Conservation (phyloP, 2,888 invertebrate genomes). For the Anodontia alba region DNA sequence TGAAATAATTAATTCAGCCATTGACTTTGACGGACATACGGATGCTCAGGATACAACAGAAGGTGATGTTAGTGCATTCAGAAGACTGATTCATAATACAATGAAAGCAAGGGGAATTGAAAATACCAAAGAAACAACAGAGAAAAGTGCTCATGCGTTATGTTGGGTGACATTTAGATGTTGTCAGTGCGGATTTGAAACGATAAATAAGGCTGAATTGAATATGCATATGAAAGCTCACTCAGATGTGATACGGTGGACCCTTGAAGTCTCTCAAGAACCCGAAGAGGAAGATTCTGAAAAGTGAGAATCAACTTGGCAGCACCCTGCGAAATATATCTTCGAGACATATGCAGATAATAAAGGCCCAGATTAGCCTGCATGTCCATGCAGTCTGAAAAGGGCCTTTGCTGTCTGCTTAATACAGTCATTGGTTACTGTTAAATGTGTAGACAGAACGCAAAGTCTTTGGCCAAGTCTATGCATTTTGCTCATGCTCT, state of each 20-base stretch:
- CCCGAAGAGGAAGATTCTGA: neutral
- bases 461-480: too few species aligned
- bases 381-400: too few species aligned
- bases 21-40: constrained; percentile 79
- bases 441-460: too few species aligned
- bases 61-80: constrained; percentile 58
- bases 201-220: constrained; percentile 80
- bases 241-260: constrained; percentile 81
- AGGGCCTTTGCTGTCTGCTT: too few species aligned
- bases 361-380: too few species aligned
- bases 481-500: too few species aligned
- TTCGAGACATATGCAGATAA: too few species aligned
- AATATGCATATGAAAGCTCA: constrained; percentile 82
- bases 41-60: constrained; percentile 67
- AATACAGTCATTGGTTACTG: too few species aligned
- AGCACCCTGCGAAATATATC: too few species aligned
- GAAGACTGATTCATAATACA: constrained; percentile 60
- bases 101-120: constrained; percentile 65
- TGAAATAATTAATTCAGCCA: constrained; percentile 83
- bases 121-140: constrained; percentile 48
- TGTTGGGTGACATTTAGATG: constrained; percentile 83
- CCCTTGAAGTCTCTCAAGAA: constrained; percentile 67
- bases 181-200: constrained; percentile 84
- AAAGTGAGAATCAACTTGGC: neutral
- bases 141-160: constrained; percentile 60